Conservation (phyloP, 2,113 vertebrate species). For the Petrocephalus zakoni region DNA sequence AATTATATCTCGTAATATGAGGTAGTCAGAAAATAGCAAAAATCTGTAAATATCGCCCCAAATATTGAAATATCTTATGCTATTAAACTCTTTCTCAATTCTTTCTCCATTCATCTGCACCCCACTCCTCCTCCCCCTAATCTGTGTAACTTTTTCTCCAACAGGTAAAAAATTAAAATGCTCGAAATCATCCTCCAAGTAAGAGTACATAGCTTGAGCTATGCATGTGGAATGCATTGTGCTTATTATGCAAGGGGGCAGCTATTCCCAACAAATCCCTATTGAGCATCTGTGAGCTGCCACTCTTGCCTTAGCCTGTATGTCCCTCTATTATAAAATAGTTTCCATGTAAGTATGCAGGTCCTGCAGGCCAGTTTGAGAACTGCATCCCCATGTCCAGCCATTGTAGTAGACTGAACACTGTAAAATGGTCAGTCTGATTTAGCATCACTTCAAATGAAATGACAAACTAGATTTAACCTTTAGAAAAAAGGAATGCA, state of each 20-base stretch:
- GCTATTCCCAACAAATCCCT: not conserved
- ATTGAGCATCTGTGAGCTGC: not conserved
- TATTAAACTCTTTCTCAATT: not conserved
- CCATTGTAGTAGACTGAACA: not conserved
- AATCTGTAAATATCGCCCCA: not conserved
- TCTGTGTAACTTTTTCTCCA: conserved; percentile 47
- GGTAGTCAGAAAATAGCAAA: not conserved
- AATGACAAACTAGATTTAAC: not conserved
- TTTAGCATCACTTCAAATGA: not conserved
- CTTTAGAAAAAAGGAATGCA: not conserved
- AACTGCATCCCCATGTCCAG: not conserved
- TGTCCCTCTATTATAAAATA: not conserved
- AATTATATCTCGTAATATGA: not conserved
- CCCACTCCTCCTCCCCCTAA: conserved; percentile 26
- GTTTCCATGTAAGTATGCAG: not conserved
- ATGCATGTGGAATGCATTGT: conserved; percentile 63
- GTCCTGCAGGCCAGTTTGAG: not conserved
- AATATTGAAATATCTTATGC: not conserved
- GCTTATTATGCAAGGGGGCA: not conserved
- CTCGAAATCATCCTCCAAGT: conserved; percentile 66
- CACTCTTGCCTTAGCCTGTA: not conserved
- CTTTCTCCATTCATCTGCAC: not conserved
- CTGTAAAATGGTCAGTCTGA: not conserved
- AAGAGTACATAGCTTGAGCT: conserved; percentile 51
- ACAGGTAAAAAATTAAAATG: conserved; percentile 75